phyloP scores from a whole-genome alignment of 2,113 vertebrate species.

The Acrocephalus arundinaceus region DNA sequence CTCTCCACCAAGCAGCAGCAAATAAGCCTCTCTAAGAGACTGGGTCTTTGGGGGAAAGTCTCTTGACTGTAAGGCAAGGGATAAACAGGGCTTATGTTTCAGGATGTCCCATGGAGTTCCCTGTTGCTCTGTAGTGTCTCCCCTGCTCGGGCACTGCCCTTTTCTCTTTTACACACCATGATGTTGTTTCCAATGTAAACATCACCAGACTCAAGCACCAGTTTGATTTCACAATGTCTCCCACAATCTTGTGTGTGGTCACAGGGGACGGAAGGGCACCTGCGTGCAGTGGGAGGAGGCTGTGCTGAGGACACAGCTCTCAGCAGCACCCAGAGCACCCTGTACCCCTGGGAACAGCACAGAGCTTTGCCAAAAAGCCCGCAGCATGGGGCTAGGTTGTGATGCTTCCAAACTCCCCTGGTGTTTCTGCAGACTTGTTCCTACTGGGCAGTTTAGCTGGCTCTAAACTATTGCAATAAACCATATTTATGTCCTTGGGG shows the following conservation, averaged over 20 bases:
- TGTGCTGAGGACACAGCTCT: background rate
- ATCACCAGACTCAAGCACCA: background rate
- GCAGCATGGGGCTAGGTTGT: background rate
- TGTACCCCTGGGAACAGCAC: background rate
- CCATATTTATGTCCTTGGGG: background rate
- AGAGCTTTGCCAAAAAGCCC: background rate
- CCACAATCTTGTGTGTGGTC: background rate
- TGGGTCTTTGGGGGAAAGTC: background rate
- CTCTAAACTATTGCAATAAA: background rate
- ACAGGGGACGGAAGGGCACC: background rate
- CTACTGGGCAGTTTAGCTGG: background rate
- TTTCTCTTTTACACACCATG: background rate
- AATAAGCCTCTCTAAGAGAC: background rate
- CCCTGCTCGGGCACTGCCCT: background rate
- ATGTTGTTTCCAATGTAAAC: background rate
- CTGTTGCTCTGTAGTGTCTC: background rate
- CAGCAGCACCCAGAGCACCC: background rate
- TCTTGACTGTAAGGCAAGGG: background rate
- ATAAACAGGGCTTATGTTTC: rapidly evolving
- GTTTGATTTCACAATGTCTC: background rate
- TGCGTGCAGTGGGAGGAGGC: background rate
- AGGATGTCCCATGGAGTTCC: background rate
- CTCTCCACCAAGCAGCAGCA: background rate
- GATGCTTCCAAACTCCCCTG: background rate
- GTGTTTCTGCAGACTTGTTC: background rate